Base-by-base conservation (phyloP, 2,797 vertebrate species). In the Brachyalestes nurse region DNA sequence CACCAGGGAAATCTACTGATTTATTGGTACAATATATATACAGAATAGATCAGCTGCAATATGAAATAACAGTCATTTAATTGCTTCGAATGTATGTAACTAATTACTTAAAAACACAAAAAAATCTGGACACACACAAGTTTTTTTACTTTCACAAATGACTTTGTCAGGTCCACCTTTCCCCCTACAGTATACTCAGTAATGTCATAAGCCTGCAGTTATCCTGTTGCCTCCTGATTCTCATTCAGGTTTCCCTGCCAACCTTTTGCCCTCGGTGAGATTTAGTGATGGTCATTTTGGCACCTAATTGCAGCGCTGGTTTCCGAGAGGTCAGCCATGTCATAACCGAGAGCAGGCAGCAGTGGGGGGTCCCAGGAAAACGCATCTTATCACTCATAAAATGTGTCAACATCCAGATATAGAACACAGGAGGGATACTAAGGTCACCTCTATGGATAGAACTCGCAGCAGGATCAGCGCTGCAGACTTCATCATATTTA, bases 241-340 rank as follows among this genome's bases (percentile, higher is more conserved):
- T 88, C 90, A 90, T 90, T 86, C 21, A 78, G 84, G 88, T 89
- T 87, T 86, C 88, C 90, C 90, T 88, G 90, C 87, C 89, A 92
- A 92, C 88, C 87, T 80, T 66, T 81, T 86, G 81, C 82, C 85
- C 88, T 40, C 58, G 75, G 17, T 82, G 85, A 92, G 92, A 94
- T 93, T 92, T 93, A 92, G 86, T 83, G 89, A 86, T 87, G 67
- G 87, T 87, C 91, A 92, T 93, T 93, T 92, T 92, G 86, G 86
- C 86, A 82, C 90, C 92, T 93, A 94, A 94, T 94, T 93, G 92
- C 86, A 81, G 84, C 21, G 82, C 81, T 80, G 70, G 60, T 89
- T 81, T 86, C 82, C 70, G 72, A 21, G 87, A 90, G 91, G 92
- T 93, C 93, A 92, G 86, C 86, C 85, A 76, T 75, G 75, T 89